Percentiles rank a stretch among this genome's conserved stretches.
Conservation (phyloP, 2,113 vertebrate genomes). For the Heterocephalus glaber region DNA sequence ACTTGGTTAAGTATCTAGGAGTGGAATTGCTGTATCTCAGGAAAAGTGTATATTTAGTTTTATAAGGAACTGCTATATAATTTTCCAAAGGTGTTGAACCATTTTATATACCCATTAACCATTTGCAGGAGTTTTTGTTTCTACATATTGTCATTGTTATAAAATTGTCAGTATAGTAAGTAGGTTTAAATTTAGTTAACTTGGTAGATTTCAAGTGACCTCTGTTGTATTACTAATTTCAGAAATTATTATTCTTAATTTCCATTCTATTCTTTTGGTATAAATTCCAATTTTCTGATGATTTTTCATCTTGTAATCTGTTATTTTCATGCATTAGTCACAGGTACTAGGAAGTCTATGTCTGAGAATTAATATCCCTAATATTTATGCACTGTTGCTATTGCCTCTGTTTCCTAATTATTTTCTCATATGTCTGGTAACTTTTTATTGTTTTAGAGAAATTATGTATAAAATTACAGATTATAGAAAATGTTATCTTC, state of each 20-base stretch:
- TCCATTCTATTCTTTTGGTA: not conserved
- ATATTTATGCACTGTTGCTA: not conserved
- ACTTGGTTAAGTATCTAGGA: not conserved
- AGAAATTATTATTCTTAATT: not conserved
- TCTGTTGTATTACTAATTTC: not conserved
- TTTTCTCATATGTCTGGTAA: not conserved
- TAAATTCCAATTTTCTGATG: not conserved
- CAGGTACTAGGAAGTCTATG: not conserved
- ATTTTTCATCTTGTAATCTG: not conserved
- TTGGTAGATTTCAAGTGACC: not conserved
- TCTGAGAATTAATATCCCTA: not conserved
- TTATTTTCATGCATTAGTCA: not conserved
- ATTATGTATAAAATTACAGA: not conserved
- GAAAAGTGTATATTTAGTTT: not conserved
- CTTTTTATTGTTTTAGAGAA: not conserved
- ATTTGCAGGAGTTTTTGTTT: not conserved
- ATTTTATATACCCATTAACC: not conserved
- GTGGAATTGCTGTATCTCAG: not conserved
- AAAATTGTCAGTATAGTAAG: not conserved
- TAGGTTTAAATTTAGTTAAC: not conserved
- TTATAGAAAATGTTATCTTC: constrained; percentile 4
- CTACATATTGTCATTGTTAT: not conserved
- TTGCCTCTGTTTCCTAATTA: not conserved
- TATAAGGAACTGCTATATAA: not conserved
- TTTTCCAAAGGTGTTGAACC: not conserved